phyloP scores from a whole-genome alignment of 2,888 invertebrate genomes.

The Anthophora plumipes region DNA sequence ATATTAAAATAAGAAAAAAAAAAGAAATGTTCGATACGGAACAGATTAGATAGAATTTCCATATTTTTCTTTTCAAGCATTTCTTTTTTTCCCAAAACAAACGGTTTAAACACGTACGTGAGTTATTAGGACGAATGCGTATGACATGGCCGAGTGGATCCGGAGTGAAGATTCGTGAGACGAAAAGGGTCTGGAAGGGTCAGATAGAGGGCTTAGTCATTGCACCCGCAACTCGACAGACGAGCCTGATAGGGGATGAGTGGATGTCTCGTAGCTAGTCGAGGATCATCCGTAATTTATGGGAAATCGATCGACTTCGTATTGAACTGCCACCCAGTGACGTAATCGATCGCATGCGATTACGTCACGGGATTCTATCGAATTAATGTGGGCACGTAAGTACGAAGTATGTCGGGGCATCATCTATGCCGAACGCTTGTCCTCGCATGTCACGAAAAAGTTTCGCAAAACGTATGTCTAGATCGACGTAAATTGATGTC shows the following conservation, averaged over 20 bases:
- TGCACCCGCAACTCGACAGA: conserved; percentile 61
- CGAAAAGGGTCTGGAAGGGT: conserved; percentile 65
- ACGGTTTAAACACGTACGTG: conserved; percentile 25
- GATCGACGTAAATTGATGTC: conserved; percentile 20
- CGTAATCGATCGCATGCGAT: conserved; percentile 67
- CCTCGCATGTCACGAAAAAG: conserved; percentile 30
- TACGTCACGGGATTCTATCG: conserved; percentile 60
- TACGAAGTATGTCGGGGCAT: conserved; percentile 21
- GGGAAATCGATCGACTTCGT: conserved; percentile 69
- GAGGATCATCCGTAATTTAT: conserved; percentile 71
- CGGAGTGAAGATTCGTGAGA: conserved; percentile 61
- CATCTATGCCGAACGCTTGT: conserved; percentile 32
- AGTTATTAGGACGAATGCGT: conserved; percentile 56
- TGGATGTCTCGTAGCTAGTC: conserved; percentile 67
- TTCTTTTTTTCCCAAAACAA: conserved; percentile 4
- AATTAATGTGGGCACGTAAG: conserved; percentile 55
- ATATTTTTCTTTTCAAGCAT: background rate
- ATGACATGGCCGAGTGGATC: conserved; percentile 64
- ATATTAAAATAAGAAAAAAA: background rate
- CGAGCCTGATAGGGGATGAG: conserved; percentile 63
- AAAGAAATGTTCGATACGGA: no score
- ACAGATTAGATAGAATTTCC: conserved; percentile 7
- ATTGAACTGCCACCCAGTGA: conserved; percentile 63
- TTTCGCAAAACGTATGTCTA: conserved; percentile 16
- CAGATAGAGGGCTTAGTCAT: conserved; percentile 66